Evolutionary conservation across 2,888 invertebrate species (phyloP), one percentile per base, ranked within the genome.

Genomic region (Diarsia dahlii): DNA sequence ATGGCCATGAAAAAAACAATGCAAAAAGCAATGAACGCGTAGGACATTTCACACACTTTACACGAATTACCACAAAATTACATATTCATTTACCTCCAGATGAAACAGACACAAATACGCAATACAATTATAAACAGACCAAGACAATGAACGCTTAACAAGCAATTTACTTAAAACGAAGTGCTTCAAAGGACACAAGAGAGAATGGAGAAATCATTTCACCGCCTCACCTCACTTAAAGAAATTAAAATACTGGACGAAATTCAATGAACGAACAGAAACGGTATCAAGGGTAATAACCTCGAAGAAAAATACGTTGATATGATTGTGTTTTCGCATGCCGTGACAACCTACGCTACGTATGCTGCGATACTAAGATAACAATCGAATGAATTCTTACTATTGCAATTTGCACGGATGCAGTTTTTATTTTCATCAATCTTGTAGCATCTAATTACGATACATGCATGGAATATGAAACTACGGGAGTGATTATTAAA

Each of bases 251-350:
- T 81, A 60, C 71, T 69, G 45, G n/a, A 71, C 9, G 28, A 68
- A 60, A 81, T 81, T 69, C 71, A 77, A 77, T 66, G 73, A 81
- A 77, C 64, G 70, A 71, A 71, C 56, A 60, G 58, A 80, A 76
- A 85, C 67, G 5, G 76, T 67, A n/a, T 28, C 72, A 74, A 39
- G 73, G 74, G 65, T 84, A 81, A 74, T 58, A 82, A 82, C 75
- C 73, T 74, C 56, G n/a, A 75, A 65, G 73, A 66, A 76, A 74
- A 86, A 81, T 74, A 75, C 64, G 73, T 71, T 68, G 54, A 79
- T 84, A 72, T 76, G 62, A 85, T 84, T 85, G 87, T 87, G 58
- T 85, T 82, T 77, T 85, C 39, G 75, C 82, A 87, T 76, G 71
- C 82, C 87, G 77, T 82, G 77, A 71, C 75, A 54, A 74, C 56